Evolutionary conservation across 2,113 vertebrate genomes (phyloP).

Genomic region (Rallus limicola): DNA sequence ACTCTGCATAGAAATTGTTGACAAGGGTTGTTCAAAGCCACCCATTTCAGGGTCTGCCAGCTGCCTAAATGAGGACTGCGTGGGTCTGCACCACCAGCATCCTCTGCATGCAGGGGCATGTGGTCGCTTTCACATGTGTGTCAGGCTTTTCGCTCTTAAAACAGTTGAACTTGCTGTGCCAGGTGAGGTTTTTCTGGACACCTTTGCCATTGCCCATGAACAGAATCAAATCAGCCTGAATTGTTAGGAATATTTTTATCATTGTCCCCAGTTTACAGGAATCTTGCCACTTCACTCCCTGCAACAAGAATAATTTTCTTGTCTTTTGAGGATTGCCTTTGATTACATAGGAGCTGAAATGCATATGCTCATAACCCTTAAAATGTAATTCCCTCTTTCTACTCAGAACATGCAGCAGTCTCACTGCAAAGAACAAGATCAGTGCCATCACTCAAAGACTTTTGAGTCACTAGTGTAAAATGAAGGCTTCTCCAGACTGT

Average conservation of each 20-base stretch:
- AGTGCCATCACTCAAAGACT: neutral
- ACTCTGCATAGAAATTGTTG: neutral
- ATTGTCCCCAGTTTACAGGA: neutral
- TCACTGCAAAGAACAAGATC: neutral
- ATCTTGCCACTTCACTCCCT: neutral
- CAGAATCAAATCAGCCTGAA: neutral
- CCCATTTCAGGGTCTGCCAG: neutral
- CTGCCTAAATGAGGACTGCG: neutral
- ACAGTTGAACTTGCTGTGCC: neutral
- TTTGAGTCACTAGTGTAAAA: neutral
- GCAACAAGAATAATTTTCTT: neutral
- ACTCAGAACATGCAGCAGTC: neutral
- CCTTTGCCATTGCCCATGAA: neutral
- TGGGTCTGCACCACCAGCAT: neutral
- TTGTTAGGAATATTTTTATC: neutral
- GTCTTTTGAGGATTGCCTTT: neutral
- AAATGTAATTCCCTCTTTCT: neutral
- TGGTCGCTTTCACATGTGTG: accelerated
- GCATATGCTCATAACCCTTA: neutral
- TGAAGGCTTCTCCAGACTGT: neutral
- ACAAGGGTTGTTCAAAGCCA: neutral
- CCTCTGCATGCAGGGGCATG: accelerated
- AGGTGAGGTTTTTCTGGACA: neutral
- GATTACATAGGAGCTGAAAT: neutral
- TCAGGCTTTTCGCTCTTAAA: neutral